A percentile compares a stretch with the other conserved stretches of the same genome.
phyloP scores from a whole-genome alignment of 2,113 vertebrate species.

The Hydropotes inermis region DNA sequence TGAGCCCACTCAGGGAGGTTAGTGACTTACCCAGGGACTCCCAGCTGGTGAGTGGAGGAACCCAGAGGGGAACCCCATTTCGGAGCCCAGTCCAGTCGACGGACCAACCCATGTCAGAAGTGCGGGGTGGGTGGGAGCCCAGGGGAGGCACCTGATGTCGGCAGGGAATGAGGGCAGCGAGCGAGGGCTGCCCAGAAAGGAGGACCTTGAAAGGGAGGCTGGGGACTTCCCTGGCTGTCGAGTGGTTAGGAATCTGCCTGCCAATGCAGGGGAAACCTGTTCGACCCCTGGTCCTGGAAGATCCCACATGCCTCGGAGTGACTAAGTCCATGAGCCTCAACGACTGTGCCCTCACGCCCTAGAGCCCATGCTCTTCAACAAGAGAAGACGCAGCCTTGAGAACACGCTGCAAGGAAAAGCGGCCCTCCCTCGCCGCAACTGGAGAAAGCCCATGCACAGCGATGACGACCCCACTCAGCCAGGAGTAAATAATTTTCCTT shows the following conservation, averaged over 20 bases:
- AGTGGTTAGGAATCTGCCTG: background rate
- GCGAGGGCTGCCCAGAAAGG: background rate
- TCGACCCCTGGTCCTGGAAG: background rate
- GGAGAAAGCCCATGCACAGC: background rate
- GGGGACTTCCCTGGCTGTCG: background rate
- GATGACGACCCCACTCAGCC: background rate
- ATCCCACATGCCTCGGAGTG: background rate
- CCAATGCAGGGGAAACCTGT: background rate
- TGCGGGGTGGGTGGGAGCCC: background rate
- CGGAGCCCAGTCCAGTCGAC: background rate
- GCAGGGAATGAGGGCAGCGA: fast-evolving
- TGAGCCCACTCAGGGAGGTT: background rate
- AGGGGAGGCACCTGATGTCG: background rate
- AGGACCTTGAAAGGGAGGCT: background rate
- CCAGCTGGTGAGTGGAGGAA: background rate
- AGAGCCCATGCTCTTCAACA: background rate
- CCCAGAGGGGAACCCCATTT: background rate
- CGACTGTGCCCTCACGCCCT: background rate
- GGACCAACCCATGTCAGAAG: background rate
- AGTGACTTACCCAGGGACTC: background rate
- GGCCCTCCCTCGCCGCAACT: background rate
- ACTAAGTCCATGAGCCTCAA: background rate
- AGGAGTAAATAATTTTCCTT: background rate
- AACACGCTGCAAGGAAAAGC: background rate
- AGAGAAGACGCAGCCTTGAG: background rate